Base-by-base conservation (phyloP, 2,113 vertebrate species). In the Archocentrus centrarchus region DNA sequence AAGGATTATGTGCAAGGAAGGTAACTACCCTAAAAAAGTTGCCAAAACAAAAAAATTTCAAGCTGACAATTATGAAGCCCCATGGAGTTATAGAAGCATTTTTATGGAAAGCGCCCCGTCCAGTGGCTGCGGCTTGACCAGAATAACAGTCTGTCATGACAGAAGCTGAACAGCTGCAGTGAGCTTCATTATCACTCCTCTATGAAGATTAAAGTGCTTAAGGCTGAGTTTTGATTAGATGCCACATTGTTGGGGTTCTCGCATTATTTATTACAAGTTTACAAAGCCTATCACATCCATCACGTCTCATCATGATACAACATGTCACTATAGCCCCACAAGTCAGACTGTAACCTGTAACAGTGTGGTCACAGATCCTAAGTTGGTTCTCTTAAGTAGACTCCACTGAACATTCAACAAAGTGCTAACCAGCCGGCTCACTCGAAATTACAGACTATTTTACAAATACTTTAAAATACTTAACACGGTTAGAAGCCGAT, bases 121-220 rank as follows among this genome's bases (percentile, higher is more conserved):
- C 39, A 84, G 90, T 84, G 86, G 88, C 77, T 57, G n/a, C 64
- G 63, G 77, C 24, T 77, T 6, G 73, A 79, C 63, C 81, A 47
- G 61, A 82, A 44, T 75, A 86, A 91, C 57, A 89, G 81, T 87
- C 82, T 35, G 22, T 79, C 27, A 58, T 75, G 80, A 83, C 22
- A 88, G 55, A 82, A 81, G 61, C 73, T 32, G 20, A 80, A 61
- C 58, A 68, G 55, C 77, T 77, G 66, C 37, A 58, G 70, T 27
- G 53, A 88, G 24, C 64, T 77, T 62, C 58, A 60, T 55, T 8
- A 55, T 87, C 50, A 10, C 77, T 86, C 70, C 75, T 59, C 61
- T 24, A 76, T 77, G 53, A 90, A 86, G 79, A 90, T 83, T 94
- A 94, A 94, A 94, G 94, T 94, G 94, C 93, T 90, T 94, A 90